Percentiles rank a stretch among this genome's conserved stretches.
phyloP scores from a whole-genome alignment of 2,113 vertebrate species.

The Cichladusa arquata region DNA sequence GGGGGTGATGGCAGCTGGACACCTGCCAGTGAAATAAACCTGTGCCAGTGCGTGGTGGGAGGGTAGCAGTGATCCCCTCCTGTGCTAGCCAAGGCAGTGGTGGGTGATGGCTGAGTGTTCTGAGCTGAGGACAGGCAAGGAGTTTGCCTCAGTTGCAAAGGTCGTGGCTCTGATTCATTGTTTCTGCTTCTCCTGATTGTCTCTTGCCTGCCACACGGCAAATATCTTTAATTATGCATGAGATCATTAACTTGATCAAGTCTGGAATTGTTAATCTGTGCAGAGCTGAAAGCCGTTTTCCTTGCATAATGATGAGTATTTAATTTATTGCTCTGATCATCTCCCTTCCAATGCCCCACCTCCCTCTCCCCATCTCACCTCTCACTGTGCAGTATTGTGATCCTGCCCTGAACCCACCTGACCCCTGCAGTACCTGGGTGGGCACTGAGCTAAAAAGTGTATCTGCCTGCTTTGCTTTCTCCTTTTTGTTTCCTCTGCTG shows the following conservation, averaged over 20 bases:
- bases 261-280: slow-evolving; percentile 14
- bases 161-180: neutral
- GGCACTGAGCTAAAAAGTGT: neutral
- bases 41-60: neutral
- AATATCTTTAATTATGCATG: slow-evolving; percentile 51
- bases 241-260: slow-evolving; percentile 55
- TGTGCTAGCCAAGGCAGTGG: neutral
- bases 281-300: slow-evolving; percentile 20
- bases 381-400: neutral
- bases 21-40: neutral
- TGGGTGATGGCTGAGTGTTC: neutral
- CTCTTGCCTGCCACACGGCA: slow-evolving; percentile 20
- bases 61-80: neutral
- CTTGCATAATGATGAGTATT: neutral
- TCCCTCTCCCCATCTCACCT: neutral
- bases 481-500: neutral
- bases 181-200: slow-evolving; percentile 10
- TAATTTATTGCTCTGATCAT: neutral
- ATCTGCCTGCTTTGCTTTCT: neutral
- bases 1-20: neutral
- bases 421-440: neutral
- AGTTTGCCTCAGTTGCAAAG: neutral
- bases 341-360: neutral
- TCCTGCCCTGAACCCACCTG: neutral
- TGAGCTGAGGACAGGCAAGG: neutral